A percentile compares a stretch with the other conserved stretches of the same genome.
Conservation (phyloP, 2,113 vertebrate genomes). For the Ictalurus furcatus region DNA sequence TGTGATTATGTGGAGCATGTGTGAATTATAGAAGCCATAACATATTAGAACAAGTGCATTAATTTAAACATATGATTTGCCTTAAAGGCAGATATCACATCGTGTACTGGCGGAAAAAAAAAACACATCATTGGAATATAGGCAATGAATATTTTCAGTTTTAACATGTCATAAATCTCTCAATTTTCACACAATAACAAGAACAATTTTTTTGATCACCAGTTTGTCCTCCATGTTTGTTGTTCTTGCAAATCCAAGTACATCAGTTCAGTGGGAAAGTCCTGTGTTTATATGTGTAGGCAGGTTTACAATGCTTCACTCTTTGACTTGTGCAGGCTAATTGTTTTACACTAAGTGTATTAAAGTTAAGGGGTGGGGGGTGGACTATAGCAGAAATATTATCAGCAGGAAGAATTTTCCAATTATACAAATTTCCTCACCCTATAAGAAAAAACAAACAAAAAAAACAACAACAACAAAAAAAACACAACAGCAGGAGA, state of each 20-base stretch:
- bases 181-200: no score
- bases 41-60: background rate
- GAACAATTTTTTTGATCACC: no score
- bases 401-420: background rate
- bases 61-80: background rate
- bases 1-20: background rate
- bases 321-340: background rate
- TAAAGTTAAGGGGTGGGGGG: background rate
- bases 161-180: no score
- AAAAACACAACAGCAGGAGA: background rate
- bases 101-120: no score
- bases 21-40: background rate
- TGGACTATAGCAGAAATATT: background rate
- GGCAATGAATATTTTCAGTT: no score
- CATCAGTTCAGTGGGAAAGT: no score
- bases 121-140: no score
- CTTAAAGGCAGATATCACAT: background rate
- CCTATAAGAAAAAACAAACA: background rate
- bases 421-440: background rate
- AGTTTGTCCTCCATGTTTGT: no score
- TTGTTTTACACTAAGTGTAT: no score
- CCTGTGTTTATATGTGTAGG: background rate
- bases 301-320: background rate
- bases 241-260: no score
- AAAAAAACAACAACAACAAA: background rate